Percentiles rank a stretch among this genome's conserved stretches.
These are phyloP conservation scores for Cassiopea xamachana DNA, from an alignment of 30 jellyfish, hydroid and myxozoan species.

Conservation along the genomic window DNA sequence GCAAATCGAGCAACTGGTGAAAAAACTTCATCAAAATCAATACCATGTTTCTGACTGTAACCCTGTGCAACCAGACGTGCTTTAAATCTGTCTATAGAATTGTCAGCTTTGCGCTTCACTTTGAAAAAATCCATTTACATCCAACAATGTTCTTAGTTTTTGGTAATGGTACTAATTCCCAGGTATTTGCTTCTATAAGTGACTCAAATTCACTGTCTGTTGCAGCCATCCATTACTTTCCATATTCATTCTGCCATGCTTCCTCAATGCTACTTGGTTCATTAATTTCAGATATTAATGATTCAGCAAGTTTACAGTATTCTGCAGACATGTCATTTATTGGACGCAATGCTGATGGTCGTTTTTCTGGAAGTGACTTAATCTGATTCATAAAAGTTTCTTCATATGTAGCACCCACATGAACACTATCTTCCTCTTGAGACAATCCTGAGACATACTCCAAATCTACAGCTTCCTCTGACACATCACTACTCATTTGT, in stretches of 20 bases:
- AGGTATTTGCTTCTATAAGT: constrained; percentile 4
- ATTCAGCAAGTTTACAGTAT: constrained; percentile 35
- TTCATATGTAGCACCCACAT: neutral
- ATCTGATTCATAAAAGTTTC: constrained; percentile 14
- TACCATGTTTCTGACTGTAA: constrained; percentile 22
- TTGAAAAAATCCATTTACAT: constrained; percentile 34
- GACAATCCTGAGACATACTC: too few species aligned
- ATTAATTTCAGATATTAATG: constrained; percentile 18
- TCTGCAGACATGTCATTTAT: neutral
- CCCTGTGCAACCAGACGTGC: constrained; percentile 27
- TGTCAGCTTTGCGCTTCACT: constrained; percentile 41
- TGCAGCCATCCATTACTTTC: constrained; percentile 20
- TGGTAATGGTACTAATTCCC: constrained; percentile 40
- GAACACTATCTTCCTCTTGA: too few species aligned
- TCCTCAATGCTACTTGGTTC: constrained; percentile 28
- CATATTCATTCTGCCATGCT: constrained; percentile 39
- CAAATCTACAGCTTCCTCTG: too few species aligned
- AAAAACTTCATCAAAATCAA: constrained; percentile 28
- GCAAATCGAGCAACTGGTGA: constrained; percentile 35
- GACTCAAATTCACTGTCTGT: constrained; percentile 36
- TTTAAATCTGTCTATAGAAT: constrained; percentile 12
- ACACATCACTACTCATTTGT: too few species aligned
- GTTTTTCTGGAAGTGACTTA: constrained; percentile 14
- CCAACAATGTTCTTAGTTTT: constrained; percentile 21
- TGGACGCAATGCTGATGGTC: constrained; percentile 41